Percentiles rank a stretch among this genome's conserved stretches.
Conservation (phyloP, 2,888 invertebrate genomes). For the Plutella xylostella region DNA sequence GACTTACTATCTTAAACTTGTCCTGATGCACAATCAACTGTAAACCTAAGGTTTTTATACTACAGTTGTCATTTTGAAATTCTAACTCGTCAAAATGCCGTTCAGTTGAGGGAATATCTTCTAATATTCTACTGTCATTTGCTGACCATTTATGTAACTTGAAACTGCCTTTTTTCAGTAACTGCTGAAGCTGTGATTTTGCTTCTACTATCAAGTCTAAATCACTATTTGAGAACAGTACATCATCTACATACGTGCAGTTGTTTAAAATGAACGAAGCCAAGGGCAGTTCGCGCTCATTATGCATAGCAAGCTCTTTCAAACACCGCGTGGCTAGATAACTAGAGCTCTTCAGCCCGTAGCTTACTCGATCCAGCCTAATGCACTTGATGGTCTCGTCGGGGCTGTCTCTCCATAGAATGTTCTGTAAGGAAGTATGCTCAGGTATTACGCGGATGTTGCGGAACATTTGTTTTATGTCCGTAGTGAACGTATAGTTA, state of each 20-base stretch:
- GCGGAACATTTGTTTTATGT: conserved; percentile 19
- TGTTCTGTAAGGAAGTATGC: conserved; percentile 6
- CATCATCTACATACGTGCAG: conserved; percentile 1
- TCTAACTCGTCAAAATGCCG: conserved; percentile 1
- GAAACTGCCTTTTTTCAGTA: neutral
- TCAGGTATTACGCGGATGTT: conserved; percentile 6
- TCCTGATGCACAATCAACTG: neutral
- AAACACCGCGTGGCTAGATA: neutral
- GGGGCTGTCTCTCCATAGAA: neutral
- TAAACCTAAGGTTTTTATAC: neutral
- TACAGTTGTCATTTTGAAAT: neutral
- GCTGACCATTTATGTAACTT: neutral
- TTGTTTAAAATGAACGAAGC: neutral
- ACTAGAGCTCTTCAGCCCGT: neutral
- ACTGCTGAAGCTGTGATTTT: neutral
- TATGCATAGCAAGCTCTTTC: neutral
- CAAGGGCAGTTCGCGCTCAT: neutral
- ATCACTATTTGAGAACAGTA: neutral
- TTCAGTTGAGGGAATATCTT: neutral
- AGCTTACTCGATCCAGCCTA: neutral
- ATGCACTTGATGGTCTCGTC: neutral
- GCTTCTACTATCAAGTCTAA: neutral
- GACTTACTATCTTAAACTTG: neutral
- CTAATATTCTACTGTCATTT: neutral
- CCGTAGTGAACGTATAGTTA: conserved; percentile 11